Evolutionary conservation across 2,888 invertebrate species (phyloP).

Genomic region (Andrena bucephala): DNA sequence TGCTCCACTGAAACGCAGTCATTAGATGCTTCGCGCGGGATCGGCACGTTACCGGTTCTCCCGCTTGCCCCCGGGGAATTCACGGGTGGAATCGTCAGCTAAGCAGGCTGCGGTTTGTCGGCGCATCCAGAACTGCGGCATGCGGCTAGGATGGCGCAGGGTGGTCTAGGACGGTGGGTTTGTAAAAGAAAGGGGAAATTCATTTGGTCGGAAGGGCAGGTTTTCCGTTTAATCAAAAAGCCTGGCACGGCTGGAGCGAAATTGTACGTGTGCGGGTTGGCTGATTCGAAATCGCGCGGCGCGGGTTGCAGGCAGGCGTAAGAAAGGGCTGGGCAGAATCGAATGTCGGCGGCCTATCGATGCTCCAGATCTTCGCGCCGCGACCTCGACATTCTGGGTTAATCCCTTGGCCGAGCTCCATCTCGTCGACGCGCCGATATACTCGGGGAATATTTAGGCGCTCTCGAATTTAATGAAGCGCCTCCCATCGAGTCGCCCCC

Average conservation of each 20-base stretch:
- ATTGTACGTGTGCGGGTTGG: conserved; percentile 13
- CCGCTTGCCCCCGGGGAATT: neutral
- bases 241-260: neutral
- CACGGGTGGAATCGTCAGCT: neutral
- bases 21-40: conserved; percentile 17
- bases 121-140: too few relatives aligned
- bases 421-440: conserved; percentile 55
- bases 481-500: neutral
- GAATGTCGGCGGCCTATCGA: conserved; percentile 67
- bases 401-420: conserved; percentile 70
- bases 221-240: conserved; percentile 14
- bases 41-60: neutral
- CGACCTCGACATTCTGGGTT: conserved; percentile 67
- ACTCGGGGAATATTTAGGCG: conserved; percentile 41
- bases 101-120: neutral
- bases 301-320: neutral
- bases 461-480: conserved; percentile 43
- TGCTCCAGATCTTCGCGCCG: conserved; percentile 71
- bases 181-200: neutral
- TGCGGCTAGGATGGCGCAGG: too few relatives aligned
- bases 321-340: conserved; percentile 23
- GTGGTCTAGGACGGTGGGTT: too few relatives aligned
- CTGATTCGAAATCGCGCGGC: conserved; percentile 11
- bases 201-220: neutral
- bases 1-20: neutral